A percentile compares a stretch with the other conserved stretches of the same genome.
phyloP scores from a whole-genome alignment of 2,888 invertebrate species.

The Andrena bicolor region DNA sequence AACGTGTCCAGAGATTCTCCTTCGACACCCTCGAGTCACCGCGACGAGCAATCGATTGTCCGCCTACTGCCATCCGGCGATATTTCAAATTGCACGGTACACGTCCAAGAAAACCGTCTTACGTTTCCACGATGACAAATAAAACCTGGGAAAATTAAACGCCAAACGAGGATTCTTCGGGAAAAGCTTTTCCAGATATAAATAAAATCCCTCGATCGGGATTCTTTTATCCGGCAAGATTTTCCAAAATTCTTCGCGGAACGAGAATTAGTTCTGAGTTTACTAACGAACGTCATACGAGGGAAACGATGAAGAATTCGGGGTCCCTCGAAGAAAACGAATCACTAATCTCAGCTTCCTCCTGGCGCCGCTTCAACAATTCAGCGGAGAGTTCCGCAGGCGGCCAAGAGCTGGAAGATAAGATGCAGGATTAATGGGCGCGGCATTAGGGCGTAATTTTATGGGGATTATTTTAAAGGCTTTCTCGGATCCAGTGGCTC shows the following conservation, averaged over 20 bases:
- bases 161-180: neutral
- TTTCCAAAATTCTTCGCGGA: too few species aligned
- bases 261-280: too few species aligned
- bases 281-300: neutral
- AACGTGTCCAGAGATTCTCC: slow-evolving; percentile 72
- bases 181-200: neutral
- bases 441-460: slow-evolving; percentile 78
- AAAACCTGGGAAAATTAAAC: neutral
- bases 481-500: slow-evolving; percentile 76
- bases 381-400: slow-evolving; percentile 47
- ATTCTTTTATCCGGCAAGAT: too few species aligned
- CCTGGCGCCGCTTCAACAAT: slow-evolving; percentile 38
- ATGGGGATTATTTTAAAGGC: slow-evolving; percentile 80
- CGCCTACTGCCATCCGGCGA: slow-evolving; percentile 36
- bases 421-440: slow-evolving; percentile 75
- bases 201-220: too few species aligned
- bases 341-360: slow-evolving; percentile 60
- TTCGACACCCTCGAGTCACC: slow-evolving; percentile 45
- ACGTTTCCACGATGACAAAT: neutral
- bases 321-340: slow-evolving; percentile 5
- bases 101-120: neutral
- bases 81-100: slow-evolving; percentile 30
- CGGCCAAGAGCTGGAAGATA: slow-evolving; percentile 62
- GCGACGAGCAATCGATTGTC: slow-evolving; percentile 64
- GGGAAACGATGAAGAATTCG: neutral